phyloP scores from a whole-genome alignment of 2,888 invertebrate genomes.

The Mayetiola destructor region DNA sequence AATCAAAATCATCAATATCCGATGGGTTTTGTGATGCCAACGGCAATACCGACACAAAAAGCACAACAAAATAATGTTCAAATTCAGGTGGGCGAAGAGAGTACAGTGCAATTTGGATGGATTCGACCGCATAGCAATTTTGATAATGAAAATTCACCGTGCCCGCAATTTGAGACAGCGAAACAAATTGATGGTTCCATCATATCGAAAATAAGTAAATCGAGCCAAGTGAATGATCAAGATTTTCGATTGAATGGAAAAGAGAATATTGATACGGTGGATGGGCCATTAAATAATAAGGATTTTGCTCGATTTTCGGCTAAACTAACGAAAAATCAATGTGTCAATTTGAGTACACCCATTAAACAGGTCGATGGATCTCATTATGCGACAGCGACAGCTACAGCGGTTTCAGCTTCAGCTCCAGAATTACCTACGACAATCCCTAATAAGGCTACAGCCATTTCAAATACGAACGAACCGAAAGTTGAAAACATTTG shows the following conservation, averaged over 20 bases:
- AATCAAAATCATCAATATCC: background rate
- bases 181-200: background rate
- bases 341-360: background rate
- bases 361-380: background rate
- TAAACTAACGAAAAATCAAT: background rate
- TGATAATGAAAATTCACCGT: background rate
- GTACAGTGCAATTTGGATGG: slow-evolving; percentile 2
- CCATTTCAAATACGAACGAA: background rate
- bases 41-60: no score
- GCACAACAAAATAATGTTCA: background rate
- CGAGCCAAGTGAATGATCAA: background rate
- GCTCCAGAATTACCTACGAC: background rate
- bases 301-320: background rate
- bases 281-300: slow-evolving; percentile 17
- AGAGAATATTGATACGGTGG: slow-evolving; percentile 30
- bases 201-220: background rate
- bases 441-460: background rate
- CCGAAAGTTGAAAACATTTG: background rate
- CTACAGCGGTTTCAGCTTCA: no score
- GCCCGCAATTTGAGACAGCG: background rate
- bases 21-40: slow-evolving; percentile 1
- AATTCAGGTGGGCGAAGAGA: background rate
- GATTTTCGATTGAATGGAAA: slow-evolving; percentile 26
- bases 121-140: background rate
- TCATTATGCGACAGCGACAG: background rate